Evolutionary conservation across 2,888 invertebrate species (phyloP), one percentile per base, ranked within the genome.

Genomic region (Eupithecia subumbrata): DNA sequence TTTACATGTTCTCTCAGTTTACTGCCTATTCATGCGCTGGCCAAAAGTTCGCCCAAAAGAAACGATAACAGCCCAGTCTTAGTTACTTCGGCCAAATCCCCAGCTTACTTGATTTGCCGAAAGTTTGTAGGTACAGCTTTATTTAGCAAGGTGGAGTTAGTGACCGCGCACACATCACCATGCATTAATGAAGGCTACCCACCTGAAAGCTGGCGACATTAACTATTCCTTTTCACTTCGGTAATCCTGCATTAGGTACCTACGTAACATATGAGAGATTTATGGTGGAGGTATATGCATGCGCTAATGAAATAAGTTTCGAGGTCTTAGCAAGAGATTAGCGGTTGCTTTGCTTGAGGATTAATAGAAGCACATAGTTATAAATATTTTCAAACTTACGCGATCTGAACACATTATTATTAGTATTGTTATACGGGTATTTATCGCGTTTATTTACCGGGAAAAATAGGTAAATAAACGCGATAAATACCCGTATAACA

Each of bases 161-260:
- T 37, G 75, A 68, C 25, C 52, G 45, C 43, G 22, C 56, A 68
- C 34, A 40, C 56, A 37, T 56, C 40, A 18, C 60, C 70, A 22
- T 52, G 60, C 67, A 71, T 73, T 67, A 45, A 71, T 71, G 73
- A 79, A 72, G 75, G 73, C 78, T 78, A 79, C 78, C 81, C 79
- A 76, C 78, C 69, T 75, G 75, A 79, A 81, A 81, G 78, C 78
- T 63, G 74, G 43, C 3, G 60, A 60, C 76, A 81, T 82, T 79
- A 79, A 43, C 40, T 73, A 80, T 81, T 78, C 80, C 67, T 70
- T 81, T 80, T 80, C 75, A 71, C 74, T 74, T 73, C 52, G 25
- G 60, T 60, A 60, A 60, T 74, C 74, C 64, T 73, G 14, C 71
- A 78, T 75, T 78, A 78, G 74, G 12, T 43, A 43, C 43, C 43